These are phyloP conservation scores for Pan troglodytes DNA, from an alignment of 2,113 vertebrate genomes.

Conservation along the genomic window NHGRI_mPanTro3-v2.1_pri NC_072418.2:21134501-21135000, in stretches of 20 bases:
- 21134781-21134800: neutral
- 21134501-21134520: neutral
- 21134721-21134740: fast-evolving
- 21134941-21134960: neutral
- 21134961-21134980: neutral
- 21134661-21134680: neutral
- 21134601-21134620: neutral
- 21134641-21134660: neutral
- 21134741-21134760: neutral
- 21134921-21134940: neutral
- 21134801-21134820: neutral
- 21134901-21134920: neutral
- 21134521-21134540: neutral
- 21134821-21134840: neutral
- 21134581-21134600: neutral
- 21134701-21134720: neutral
- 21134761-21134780: neutral
- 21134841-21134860: neutral
- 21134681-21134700: neutral
- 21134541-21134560: neutral
- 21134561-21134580: neutral
- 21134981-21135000: conserved; percentile 25
- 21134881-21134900: neutral
- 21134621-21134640: neutral
- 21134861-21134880: neutral